These are phyloP conservation scores for Resseliella maxima DNA, from an alignment of 2,888 invertebrate genomes.

Conservation along the genomic window DNA sequence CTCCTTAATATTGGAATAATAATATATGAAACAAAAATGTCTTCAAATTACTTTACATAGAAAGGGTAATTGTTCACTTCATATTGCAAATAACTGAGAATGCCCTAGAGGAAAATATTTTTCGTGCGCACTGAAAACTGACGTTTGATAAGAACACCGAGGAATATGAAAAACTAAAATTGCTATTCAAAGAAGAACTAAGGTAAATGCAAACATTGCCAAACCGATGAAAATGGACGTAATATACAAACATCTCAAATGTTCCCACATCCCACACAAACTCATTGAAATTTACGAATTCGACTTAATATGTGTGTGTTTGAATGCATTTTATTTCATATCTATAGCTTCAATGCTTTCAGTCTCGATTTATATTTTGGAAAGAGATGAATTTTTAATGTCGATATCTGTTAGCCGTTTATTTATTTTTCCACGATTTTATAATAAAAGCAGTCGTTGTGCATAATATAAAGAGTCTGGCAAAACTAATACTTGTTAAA, in stretches of 20 bases:
- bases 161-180: background rate
- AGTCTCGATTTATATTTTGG: background rate
- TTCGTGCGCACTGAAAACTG: background rate
- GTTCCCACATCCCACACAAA: slow-evolving; percentile 53
- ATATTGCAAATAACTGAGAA: background rate
- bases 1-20: too few species aligned
- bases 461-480: background rate
- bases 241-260: background rate
- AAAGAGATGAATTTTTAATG: slow-evolving; percentile 24
- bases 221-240: background rate
- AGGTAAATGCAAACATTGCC: background rate
- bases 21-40: background rate
- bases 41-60: background rate
- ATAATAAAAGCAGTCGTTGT: slow-evolving; percentile 18
- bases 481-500: slow-evolving; percentile 46
- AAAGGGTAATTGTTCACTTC: slow-evolving; percentile 30
- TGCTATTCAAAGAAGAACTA: too few species aligned
- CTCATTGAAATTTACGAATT: slow-evolving; percentile 33
- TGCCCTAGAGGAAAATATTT: slow-evolving; percentile 31
- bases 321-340: slow-evolving; percentile 23
- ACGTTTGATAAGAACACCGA: background rate
- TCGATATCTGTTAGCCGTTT: background rate
- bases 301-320: slow-evolving; percentile 27
- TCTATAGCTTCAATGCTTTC: background rate
- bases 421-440: background rate